phyloP scores from a whole-genome alignment of 2,113 vertebrate genomes.

The Urocynchramus pylzowi region DNA sequence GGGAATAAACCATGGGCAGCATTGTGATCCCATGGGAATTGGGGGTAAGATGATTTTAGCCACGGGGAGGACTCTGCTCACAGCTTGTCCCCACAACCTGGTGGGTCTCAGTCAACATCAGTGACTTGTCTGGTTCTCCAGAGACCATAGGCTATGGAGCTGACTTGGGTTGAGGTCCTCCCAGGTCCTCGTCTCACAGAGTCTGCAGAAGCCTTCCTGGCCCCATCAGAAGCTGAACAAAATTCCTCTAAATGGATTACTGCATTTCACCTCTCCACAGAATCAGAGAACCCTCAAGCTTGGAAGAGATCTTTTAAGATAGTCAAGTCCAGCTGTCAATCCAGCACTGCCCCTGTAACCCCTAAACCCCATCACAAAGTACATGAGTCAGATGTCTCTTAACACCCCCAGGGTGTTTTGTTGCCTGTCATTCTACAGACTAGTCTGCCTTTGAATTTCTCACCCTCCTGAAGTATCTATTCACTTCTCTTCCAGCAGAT shows the following conservation, averaged over 20 bases:
- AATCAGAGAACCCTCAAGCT: not conserved
- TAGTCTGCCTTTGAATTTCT: not conserved
- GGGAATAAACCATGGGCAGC: not conserved
- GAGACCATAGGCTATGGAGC: not conserved
- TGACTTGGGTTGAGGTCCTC: not conserved
- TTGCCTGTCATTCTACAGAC: not conserved
- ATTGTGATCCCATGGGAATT: rapidly evolving
- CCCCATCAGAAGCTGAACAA: not conserved
- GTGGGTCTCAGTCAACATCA: not conserved
- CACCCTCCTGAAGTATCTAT: not conserved
- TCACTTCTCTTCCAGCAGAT: not conserved
- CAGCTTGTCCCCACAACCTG: not conserved
- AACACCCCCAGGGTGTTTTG: not conserved
- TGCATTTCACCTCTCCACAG: not conserved
- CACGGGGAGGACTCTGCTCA: not conserved
- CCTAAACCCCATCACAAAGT: not conserved
- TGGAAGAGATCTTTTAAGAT: not conserved
- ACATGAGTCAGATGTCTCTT: too few relatives aligned
- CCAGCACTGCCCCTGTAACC: not conserved
- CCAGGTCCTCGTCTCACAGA: not conserved
- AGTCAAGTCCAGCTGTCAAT: not conserved
- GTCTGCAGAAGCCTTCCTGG: not conserved
- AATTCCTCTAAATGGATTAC: not conserved
- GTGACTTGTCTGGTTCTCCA: not conserved
- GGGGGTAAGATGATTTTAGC: not conserved